Percentiles rank a stretch among this genome's conserved stretches.
Conservation (phyloP, 37 sponge, comb jelly and placozoan genomes). For the Dysidea cf. avara region DNA sequence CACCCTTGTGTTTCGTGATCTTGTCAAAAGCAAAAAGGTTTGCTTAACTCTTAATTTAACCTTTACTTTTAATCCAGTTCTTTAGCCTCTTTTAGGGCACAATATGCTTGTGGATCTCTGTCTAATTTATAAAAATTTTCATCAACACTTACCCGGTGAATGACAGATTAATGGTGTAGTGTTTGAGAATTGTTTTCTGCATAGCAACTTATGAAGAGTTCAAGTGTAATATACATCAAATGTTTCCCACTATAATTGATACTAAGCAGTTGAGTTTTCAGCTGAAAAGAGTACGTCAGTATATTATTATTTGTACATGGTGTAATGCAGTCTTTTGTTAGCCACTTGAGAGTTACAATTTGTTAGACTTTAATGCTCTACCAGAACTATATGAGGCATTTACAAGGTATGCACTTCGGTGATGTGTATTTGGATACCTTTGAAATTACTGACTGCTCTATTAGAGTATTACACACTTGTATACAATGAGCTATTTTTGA, state of each 20-base stretch:
- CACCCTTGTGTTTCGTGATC: constrained; percentile 38
- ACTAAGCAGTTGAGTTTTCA: constrained; percentile 72
- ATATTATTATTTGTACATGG: background rate
- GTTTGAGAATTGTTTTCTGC: too few species aligned
- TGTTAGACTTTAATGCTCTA: constrained; percentile 35
- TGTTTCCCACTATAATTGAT: constrained; percentile 77
- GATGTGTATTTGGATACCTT: background rate
- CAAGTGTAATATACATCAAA: constrained; percentile 52
- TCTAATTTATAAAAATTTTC: constrained; percentile 74
- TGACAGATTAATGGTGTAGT: background rate
- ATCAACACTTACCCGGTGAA: constrained; percentile 65
- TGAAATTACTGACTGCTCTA: background rate
- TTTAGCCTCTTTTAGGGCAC: constrained; percentile 82
- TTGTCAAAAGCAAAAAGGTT: constrained; percentile 56
- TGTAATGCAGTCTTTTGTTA: background rate
- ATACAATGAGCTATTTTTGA: background rate
- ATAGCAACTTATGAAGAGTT: constrained; percentile 45
- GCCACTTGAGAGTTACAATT: constrained; percentile 3
- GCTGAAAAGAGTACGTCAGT: constrained; percentile 42
- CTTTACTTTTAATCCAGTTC: background rate
- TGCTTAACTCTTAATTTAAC: background rate
- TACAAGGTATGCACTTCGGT: constrained; percentile 15
- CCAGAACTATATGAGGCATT: constrained; percentile 38
- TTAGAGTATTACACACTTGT: background rate
- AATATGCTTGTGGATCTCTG: constrained; percentile 80